Evolutionary conservation across 2,113 vertebrate species (phyloP).

Genomic region (Heteronetta atricapilla): DNA sequence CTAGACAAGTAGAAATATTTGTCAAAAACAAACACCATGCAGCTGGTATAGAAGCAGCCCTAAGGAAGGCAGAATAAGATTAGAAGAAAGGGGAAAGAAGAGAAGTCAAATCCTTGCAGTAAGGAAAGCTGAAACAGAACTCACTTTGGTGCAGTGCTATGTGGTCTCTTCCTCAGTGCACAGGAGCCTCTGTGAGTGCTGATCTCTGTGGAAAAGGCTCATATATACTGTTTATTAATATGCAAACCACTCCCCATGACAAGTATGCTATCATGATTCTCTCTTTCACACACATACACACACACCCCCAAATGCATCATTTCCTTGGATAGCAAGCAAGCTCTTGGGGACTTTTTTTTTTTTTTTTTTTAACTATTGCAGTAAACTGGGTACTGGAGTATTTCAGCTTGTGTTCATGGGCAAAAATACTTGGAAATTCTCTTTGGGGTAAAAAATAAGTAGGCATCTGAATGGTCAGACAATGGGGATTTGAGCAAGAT

Average conservation of each 20-base stretch:
- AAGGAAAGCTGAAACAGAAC: neutral
- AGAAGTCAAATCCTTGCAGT: neutral
- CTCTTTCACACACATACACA: neutral
- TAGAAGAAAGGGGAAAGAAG: neutral
- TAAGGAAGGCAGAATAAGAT: neutral
- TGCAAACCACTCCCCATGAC: slow-evolving; percentile 12
- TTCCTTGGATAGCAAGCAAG: neutral
- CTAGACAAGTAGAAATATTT: neutral
- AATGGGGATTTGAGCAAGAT: neutral
- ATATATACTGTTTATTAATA: neutral
- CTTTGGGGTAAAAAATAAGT: neutral
- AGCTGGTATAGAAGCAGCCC: neutral
- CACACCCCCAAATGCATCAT: neutral
- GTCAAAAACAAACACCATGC: rapidly evolving
- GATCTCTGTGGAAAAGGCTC: neutral
- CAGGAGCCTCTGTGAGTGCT: neutral
- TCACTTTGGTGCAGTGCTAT: neutral
- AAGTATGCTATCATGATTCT: neutral
- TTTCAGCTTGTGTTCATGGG: neutral
- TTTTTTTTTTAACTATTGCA: neutral
- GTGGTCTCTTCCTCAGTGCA: neutral
- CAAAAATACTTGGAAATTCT: neutral
- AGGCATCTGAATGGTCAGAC: neutral
- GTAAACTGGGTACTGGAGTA: neutral
- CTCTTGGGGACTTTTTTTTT: neutral